These are phyloP conservation scores for Drosophila dunni DNA, from an alignment of 1,140 invertebrate species.

Conservation along the genomic window DNA sequence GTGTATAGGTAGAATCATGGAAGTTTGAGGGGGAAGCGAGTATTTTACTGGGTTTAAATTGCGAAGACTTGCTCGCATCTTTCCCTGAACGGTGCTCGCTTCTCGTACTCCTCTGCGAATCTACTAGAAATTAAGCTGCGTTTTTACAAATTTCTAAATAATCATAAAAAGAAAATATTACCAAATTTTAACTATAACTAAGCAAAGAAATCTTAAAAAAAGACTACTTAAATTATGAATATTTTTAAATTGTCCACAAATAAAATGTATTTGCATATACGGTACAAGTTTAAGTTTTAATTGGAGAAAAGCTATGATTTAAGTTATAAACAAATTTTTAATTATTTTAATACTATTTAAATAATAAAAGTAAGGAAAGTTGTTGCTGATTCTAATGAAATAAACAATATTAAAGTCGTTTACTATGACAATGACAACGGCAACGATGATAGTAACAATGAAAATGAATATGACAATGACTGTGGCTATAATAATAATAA, in stretches of 20 bases:
- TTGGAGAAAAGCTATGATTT: too few species aligned
- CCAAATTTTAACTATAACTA: constrained; percentile 4
- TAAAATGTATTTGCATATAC: not conserved
- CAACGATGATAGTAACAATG: too few species aligned
- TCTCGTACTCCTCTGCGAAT: not conserved
- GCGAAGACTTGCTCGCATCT: not conserved
- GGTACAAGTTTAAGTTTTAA: not conserved
- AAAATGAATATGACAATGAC: too few species aligned
- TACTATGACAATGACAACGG: too few species aligned
- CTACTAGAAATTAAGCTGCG: not conserved
- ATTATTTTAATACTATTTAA: too few species aligned
- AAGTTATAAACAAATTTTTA: too few species aligned
- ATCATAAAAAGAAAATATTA: constrained; percentile 9
- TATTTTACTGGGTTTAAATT: not conserved
- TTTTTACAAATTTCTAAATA: constrained; percentile 3
- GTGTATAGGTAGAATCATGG: not conserved
- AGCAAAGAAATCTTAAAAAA: not conserved
- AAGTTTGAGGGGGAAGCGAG: not conserved
- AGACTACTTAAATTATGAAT: not conserved
- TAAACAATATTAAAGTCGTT: too few species aligned
- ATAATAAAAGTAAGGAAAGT: too few species aligned
- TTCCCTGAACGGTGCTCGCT: not conserved
- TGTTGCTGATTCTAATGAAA: too few species aligned
- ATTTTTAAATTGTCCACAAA: not conserved
- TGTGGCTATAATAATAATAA: too few species aligned